Evolutionary conservation across 2,888 invertebrate genomes (phyloP), one percentile per base, ranked within the genome.

Genomic region (Camptogramma bilineatum): DNA sequence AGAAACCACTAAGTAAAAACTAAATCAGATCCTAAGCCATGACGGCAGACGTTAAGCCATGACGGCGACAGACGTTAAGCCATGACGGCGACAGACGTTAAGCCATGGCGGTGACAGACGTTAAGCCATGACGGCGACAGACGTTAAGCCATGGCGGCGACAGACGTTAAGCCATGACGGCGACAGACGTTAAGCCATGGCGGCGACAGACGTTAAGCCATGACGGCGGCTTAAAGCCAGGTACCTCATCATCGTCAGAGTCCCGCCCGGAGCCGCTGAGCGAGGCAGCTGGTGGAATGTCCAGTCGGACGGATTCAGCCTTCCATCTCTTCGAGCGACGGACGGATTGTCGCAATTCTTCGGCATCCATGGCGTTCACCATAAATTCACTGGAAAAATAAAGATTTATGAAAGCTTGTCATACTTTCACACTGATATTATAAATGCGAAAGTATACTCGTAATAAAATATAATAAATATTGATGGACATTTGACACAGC

Each of bases 301-400:
- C 87, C 3, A 92, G 80, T 0, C 94, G 86, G 0, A 90, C 84
- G 0, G 88, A 81, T 52, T 88, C 71, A 10, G 87, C 77, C 71
- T 88, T 86, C 80, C 95, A 95, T 50, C 96, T 95, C 82, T 96
- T 95, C 39, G 95, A 94, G 31, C 96, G 94, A 1, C 96, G 91
- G 78, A 96, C 94, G 0, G 96, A 97, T 85, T 96, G 96, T 0
- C 97, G 93, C 63, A 97, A 87, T 79, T 97, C 97, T 42, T 97
- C 97, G 0, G 96, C 97, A 79, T 97, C 97, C 95, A 97, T 97
- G 59, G 97, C 97, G 80, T 96, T 97, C 46, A 98, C 97, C 79
- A 96, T 97, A 81, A 97, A 98, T 79, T 97, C 97, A 64, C 96
- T 97, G 76, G 0, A 55, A 58, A 50, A 16, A 51, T 19, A 18